Percentiles rank a stretch among this genome's conserved stretches.
These are phyloP conservation scores for Neogobius melanostomus DNA, from an alignment of 2,113 vertebrate species.

Conservation along the genomic window DNA sequence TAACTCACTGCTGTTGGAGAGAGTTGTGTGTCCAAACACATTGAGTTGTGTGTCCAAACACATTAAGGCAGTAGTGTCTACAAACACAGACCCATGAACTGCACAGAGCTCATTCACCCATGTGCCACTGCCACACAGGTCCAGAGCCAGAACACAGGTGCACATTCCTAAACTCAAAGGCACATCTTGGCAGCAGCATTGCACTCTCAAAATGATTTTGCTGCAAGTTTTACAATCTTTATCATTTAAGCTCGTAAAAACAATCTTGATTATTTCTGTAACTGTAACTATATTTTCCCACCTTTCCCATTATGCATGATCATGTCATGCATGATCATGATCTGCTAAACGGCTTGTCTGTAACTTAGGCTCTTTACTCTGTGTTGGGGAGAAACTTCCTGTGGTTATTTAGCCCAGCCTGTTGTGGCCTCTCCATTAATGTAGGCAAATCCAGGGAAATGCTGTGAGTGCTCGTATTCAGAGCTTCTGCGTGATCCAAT, in stretches of 20 bases:
- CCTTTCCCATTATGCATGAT: conserved; percentile 26
- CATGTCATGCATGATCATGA: conserved; percentile 22
- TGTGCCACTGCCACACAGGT: neutral
- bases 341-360: conserved; percentile 4
- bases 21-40: conserved; percentile 48
- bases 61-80: conserved; percentile 78
- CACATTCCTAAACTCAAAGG: conserved; percentile 76
- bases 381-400: conserved; percentile 17
- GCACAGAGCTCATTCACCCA: conserved; percentile 29
- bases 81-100: conserved; percentile 17
- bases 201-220: conserved; percentile 64
- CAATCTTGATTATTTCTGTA: conserved; percentile 23
- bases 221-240: conserved; percentile 56
- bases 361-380: conserved; percentile 30
- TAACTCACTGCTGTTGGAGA: conserved; percentile 44
- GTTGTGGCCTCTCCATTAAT: conserved; percentile 97
- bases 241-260: conserved; percentile 40
- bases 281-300: conserved; percentile 40
- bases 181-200: conserved; percentile 73
- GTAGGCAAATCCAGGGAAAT: conserved; percentile 98
- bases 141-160: conserved; percentile 49
- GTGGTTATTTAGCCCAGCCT: conserved; percentile 90
- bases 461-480: conserved; percentile 98
- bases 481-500: conserved; percentile 91
- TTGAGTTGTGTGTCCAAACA: conserved; percentile 28